Base-by-base conservation (phyloP, 2,797 vertebrate species). In the Bothrops alternatus region DNA sequence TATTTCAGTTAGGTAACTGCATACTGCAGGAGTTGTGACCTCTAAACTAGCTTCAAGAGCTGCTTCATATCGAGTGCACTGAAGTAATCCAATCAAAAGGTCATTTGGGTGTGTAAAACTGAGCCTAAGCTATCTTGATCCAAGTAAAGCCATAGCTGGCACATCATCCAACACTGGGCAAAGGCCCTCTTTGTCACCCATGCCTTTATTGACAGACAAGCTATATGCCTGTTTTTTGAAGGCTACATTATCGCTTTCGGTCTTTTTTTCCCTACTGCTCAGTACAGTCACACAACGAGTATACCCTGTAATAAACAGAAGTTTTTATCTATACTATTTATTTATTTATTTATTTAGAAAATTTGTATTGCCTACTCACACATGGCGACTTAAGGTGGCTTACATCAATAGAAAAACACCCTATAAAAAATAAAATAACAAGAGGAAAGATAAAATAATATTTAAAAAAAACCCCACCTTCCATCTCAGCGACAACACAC, bases 231-330 rank as follows among this genome's bases (percentile, higher is more conserved):
- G 78, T 82, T 82, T 25, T 82, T 82, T 82, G 78, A 82, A 82
- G 78, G 78, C 78, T 47, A 82, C 23, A 25, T 82, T 82, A 82
- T 82, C 20, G 0, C 37, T 8, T 12, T 11, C 73, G 25, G 42
- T 4, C 20, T 82, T 82, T 82, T 86, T 94, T 95, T 96, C 96
- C 97, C 97, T 97, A 97, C 94, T 50, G 90, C 94, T 93, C 61
- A 47, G 89, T 25, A 92, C 90, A 95, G 92, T 94, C 96, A 97
- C 96, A 96, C 96, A 96, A 96, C 95, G 95, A 97, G 95, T 37
- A 42, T 89, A 93, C 92, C 93, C 94, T 95, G 96, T 96, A 95
- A 97, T 96, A 91, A 88, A 91, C 96, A 94, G 95, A 91, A 93
- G 95, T 95, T 89, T 69, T 82, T 93, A 95, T 96, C 94, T 28